Percentiles rank a stretch among this genome's conserved stretches.
Conservation (phyloP, 2,888 invertebrate species). For the Athrips mouffetella region DNA sequence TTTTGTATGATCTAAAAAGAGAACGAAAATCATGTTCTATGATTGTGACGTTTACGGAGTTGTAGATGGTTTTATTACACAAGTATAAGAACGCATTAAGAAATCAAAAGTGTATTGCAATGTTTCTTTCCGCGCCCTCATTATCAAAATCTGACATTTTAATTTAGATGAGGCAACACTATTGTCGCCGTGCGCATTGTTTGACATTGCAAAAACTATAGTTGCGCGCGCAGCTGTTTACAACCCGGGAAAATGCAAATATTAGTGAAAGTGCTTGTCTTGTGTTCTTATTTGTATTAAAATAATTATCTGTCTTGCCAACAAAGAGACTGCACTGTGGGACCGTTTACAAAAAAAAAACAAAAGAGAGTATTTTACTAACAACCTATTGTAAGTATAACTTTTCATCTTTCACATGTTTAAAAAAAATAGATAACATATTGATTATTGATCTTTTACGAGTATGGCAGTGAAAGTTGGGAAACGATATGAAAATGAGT, state of each 20-base stretch:
- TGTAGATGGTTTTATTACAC: background rate
- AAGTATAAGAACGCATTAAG: background rate
- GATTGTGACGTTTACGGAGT: slow-evolving; percentile 18
- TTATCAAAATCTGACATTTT: slow-evolving; percentile 19
- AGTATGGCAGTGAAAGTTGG: slow-evolving; percentile 18
- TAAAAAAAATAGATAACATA: slow-evolving; percentile 18
- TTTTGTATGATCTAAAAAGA: slow-evolving; percentile 38
- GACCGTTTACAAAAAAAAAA: slow-evolving; percentile 42
- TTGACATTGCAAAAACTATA: slow-evolving; percentile 27
- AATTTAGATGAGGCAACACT: slow-evolving; percentile 22
- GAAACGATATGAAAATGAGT: slow-evolving; percentile 12
- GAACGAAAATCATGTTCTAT: slow-evolving; percentile 31
- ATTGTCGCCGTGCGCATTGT: slow-evolving; percentile 23
- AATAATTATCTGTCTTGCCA: slow-evolving; percentile 49
- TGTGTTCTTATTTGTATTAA: slow-evolving; percentile 44
- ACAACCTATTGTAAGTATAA: background rate
- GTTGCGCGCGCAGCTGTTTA: slow-evolving; percentile 19
- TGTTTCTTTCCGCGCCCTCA: slow-evolving; percentile 3
- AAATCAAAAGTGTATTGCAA: background rate
- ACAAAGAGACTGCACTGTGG: slow-evolving; percentile 39
- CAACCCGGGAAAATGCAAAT: slow-evolving; percentile 48
- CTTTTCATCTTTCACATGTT: slow-evolving; percentile 18
- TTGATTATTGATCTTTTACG: slow-evolving; percentile 15
- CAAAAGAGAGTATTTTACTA: slow-evolving; percentile 9
- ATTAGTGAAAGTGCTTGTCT: slow-evolving; percentile 56